phyloP scores from a whole-genome alignment of 1,140 invertebrate genomes.

The Dryas iulia region DNA sequence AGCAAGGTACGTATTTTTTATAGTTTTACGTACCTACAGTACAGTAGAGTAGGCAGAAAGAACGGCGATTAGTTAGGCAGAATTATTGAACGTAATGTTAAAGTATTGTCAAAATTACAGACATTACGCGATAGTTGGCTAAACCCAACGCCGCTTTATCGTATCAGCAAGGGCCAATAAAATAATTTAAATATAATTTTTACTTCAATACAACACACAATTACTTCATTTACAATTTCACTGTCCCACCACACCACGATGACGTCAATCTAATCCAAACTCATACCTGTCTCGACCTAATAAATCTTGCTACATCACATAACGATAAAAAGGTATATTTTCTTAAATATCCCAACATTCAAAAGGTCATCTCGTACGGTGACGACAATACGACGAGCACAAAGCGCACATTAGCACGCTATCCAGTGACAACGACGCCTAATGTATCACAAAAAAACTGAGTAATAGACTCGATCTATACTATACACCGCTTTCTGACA shows the following conservation, averaged over 20 bases:
- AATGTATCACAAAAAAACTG: conserved; percentile 51
- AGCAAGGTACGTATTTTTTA: too few relatives aligned
- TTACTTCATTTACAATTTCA: too few relatives aligned
- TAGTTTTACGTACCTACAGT: too few relatives aligned
- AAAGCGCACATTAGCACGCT: conserved; percentile 50
- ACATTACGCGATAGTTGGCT: too few relatives aligned
- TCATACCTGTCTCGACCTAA: not conserved
- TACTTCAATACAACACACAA: too few relatives aligned
- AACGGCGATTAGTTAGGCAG: too few relatives aligned
- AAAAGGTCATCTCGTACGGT: conserved; percentile 14
- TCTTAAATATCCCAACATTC: not conserved
- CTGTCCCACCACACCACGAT: too few relatives aligned
- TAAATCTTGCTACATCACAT: not conserved
- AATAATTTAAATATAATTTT: not conserved
- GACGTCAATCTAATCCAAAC: not conserved
- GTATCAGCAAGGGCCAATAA: too few relatives aligned
- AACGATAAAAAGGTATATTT: not conserved
- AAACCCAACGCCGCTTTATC: too few relatives aligned
- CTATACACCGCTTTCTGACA: conserved; percentile 63
- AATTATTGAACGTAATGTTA: too few relatives aligned
- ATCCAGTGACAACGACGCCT: conserved; percentile 57
- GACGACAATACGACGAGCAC: conserved; percentile 46
- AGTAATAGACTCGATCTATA: conserved; percentile 46
- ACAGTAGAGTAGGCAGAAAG: too few relatives aligned
- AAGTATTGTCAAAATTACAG: too few relatives aligned